Percentiles rank a stretch among this genome's conserved stretches.
Evolutionary conservation across 2,888 invertebrate species (phyloP).

Genomic region (Chymomyza fuscimana): DNA sequence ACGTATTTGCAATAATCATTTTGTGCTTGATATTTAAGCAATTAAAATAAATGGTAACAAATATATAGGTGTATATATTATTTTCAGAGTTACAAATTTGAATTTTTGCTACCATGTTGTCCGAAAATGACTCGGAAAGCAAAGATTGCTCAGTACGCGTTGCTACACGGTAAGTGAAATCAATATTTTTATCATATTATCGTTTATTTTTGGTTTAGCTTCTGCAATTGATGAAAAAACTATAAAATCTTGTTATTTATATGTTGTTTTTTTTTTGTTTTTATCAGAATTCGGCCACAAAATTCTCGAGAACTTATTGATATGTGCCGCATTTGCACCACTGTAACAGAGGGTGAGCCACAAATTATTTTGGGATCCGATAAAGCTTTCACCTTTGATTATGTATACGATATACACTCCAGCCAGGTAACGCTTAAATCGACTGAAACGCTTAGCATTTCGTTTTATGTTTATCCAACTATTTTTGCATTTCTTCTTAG

Average conservation of each 20-base stretch:
- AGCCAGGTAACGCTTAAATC: conserved; percentile 82
- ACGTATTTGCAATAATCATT: background rate
- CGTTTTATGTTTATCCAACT: conserved; percentile 33
- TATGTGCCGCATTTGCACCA: conserved; percentile 95
- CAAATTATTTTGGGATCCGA: conserved; percentile 95
- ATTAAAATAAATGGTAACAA: background rate
- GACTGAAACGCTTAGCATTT: background rate
- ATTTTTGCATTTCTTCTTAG: conserved; percentile 39
- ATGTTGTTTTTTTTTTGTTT: conserved; percentile 8
- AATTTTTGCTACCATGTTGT: conserved; percentile 27
- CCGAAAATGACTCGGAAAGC: conserved; percentile 80
- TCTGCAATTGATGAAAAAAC: background rate
- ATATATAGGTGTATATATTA: background rate
- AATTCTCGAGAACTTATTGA: conserved; percentile 95
- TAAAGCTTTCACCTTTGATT: conserved; percentile 97
- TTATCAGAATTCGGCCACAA: conserved; percentile 93
- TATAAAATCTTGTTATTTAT: background rate
- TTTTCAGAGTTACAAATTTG: background rate
- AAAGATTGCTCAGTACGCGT: conserved; percentile 84
- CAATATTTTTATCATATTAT: background rate
- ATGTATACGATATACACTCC: conserved; percentile 92
- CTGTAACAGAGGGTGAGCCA: conserved; percentile 93
- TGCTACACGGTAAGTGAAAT: conserved; percentile 83
- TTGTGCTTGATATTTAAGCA: background rate
- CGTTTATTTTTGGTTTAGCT: background rate